Percentiles rank a stretch among this genome's conserved stretches.
phyloP scores from a whole-genome alignment of 2,113 vertebrate species.

The Equus quagga region DNA sequence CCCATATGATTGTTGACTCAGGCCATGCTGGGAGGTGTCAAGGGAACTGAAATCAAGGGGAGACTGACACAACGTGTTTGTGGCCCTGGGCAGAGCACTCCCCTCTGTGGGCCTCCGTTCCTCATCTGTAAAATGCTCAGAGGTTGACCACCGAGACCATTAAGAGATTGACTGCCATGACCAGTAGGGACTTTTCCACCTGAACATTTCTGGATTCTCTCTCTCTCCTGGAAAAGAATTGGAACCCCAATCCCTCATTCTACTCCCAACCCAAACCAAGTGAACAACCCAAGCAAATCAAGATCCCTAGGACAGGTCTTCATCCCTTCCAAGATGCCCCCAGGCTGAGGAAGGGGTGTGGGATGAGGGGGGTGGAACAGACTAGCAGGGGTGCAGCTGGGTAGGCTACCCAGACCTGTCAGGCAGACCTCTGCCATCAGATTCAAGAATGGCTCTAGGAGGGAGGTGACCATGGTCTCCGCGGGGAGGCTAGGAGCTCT shows the following conservation, averaged over 20 bases:
- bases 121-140: background rate
- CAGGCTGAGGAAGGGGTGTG: background rate
- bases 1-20: background rate
- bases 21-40: background rate
- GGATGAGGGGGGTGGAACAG: background rate
- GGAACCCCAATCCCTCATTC: background rate
- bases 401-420: background rate
- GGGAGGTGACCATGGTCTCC: background rate
- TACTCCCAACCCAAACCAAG: background rate
- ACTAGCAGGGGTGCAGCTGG: background rate
- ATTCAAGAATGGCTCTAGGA: background rate
- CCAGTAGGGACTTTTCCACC: background rate
- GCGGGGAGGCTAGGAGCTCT: accelerated
- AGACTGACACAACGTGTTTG: background rate
- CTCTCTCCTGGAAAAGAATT: background rate
- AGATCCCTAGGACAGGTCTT: background rate
- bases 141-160: background rate
- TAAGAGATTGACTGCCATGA: background rate
- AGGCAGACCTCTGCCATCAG: background rate
- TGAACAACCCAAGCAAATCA: background rate
- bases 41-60: background rate
- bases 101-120: background rate
- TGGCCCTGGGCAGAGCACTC: background rate
- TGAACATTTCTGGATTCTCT: background rate
- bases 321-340: background rate